Base-by-base conservation (phyloP, 2,888 invertebrate species). In the Metellina segmentata region DNA sequence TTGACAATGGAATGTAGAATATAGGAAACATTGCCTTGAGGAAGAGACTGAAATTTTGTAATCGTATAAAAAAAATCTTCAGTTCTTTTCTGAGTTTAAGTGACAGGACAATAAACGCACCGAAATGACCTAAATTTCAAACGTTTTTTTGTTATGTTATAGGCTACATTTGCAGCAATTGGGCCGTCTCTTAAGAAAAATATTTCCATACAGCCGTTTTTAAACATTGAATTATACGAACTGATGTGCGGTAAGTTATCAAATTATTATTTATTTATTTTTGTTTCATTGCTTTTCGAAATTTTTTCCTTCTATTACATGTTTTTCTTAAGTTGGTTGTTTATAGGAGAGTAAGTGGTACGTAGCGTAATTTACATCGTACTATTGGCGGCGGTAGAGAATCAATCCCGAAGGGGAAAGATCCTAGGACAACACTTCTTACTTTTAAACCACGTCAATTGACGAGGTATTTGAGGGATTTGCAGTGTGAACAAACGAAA, bases 171-270 rank as follows among this genome's bases (percentile, higher is more conserved):
- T 93, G 93, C 95, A 9, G 95, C 95, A 0, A 94, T 94, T 86
- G 95, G 95, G 8, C 95, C 95, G 49, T 94, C 94, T 9, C 94
- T 95, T 91, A 95, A 94, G 86, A 89, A 93, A 8, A 93, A 94
- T 11, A 86, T 93, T 52, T 93, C 91, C 13, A 93, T 94, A 4
- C 93, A 94, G 52, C 94, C 95, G 5, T 95, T 95, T 94, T 94
- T 95, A 92, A 95, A 95, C 93, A 94, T 95, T 72, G 95, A 95
- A 91, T 93, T 95, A 16, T 95, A 95, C 94, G 95, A 95, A 93
- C 93, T 95, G 53, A 94, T 95, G 94, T 94, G 94, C 86, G 94
- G 95, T 94, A 95, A 94, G 85, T 71, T 13, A 34, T 77, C 9
- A 19, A 11, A 69, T 69, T 11, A 0, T 69, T 69, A n/a, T 69